Evolutionary conservation across 2,888 invertebrate genomes (phyloP).

Genomic region (Spisula solida): DNA sequence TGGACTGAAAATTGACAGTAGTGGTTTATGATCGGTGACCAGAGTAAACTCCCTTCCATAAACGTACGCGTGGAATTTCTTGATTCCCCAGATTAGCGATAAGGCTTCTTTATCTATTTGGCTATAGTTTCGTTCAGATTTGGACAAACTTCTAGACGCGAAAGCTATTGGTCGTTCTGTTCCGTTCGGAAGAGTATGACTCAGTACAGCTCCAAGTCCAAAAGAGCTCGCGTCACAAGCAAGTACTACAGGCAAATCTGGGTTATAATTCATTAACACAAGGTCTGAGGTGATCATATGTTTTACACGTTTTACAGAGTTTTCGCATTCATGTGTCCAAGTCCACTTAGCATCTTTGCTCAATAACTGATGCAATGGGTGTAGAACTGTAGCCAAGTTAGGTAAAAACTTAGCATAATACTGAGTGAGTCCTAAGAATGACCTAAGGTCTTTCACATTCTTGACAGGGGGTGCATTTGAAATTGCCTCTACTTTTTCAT

Average conservation of each 20-base stretch:
- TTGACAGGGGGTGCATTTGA: conserved; percentile 49
- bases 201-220: conserved; percentile 83
- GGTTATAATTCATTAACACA: conserved; percentile 83
- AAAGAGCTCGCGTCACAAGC: conserved; percentile 86
- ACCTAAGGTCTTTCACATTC: conserved; percentile 49
- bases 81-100: conserved; percentile 85
- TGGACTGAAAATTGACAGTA: conserved; percentile 68
- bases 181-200: conserved; percentile 67
- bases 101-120: conserved; percentile 71
- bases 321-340: conserved; percentile 49
- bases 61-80: conserved; percentile 87
- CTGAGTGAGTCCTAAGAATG: conserved; percentile 56
- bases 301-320: conserved; percentile 71
- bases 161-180: conserved; percentile 70
- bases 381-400: conserved; percentile 50
- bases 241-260: conserved; percentile 77
- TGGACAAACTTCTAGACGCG: conserved; percentile 70
- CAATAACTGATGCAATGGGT: conserved; percentile 56
- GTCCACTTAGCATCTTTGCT: conserved; percentile 45
- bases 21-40: conserved; percentile 67
- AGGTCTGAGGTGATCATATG: conserved; percentile 69
- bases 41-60: conserved; percentile 86
- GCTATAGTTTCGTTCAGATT: conserved; percentile 70
- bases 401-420: conserved; percentile 44
- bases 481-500: conserved; percentile 53